Conservation (phyloP, 2,797 vertebrate species). For the Myotis myotis region DNA sequence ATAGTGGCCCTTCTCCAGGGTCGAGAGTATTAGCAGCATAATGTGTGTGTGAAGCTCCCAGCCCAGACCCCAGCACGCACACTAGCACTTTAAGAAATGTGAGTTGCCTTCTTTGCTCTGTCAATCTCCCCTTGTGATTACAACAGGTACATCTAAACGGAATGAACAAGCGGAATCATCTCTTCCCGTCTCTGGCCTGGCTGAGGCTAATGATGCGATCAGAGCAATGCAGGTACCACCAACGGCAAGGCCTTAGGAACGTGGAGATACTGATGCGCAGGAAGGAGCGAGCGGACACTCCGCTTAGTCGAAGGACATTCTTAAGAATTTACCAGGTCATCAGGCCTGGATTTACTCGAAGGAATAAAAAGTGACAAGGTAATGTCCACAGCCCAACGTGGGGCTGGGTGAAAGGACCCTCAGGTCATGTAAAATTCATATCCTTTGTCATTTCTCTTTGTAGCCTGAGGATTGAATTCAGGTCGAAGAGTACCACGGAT, state of each 20-base stretch:
- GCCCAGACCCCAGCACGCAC: fast-evolving
- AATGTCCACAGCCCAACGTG: not conserved
- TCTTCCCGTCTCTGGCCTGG: not conserved
- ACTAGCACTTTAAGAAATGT: not conserved
- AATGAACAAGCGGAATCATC: not conserved
- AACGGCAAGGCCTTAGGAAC: not conserved
- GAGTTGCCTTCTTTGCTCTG: not conserved
- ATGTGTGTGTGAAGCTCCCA: fast-evolving
- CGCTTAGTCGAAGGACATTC: not conserved
- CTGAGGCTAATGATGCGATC: not conserved
- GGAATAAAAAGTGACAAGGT: not conserved
- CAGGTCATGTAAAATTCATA: not conserved
- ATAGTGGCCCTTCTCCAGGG: not conserved
- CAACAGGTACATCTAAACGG: not conserved
- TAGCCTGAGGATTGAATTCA: not conserved
- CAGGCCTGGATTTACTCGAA: not conserved
- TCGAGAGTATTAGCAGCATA: not conserved
- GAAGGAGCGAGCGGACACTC: fast-evolving
- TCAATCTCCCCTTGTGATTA: not conserved
- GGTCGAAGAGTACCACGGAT: not conserved
- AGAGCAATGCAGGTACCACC: not conserved
- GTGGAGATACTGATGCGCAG: not conserved
- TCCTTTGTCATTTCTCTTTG: not conserved
- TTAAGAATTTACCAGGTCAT: not conserved
- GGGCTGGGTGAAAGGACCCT: not conserved